Percentiles rank a stretch among this genome's conserved stretches.
phyloP scores from a whole-genome alignment of 2,797 vertebrate species.

The Coracias cyanogaster region DNA sequence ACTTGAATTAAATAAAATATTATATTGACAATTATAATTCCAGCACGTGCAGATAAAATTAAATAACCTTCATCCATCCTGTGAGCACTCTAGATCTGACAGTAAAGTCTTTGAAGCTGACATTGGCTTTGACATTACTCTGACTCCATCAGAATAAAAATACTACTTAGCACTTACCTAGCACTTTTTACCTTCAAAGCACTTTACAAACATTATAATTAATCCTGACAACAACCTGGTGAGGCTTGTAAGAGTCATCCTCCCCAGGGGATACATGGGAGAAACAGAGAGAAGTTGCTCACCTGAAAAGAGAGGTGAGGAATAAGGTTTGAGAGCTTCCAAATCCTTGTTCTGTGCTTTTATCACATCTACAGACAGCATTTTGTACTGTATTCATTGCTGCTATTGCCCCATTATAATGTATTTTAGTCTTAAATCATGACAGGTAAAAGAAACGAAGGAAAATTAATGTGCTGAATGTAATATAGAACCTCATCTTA shows the following conservation, averaged over 20 bases:
- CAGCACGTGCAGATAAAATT: background rate
- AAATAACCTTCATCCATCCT: constrained; percentile 15
- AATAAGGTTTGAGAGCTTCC: background rate
- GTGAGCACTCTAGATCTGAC: background rate
- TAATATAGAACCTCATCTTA: background rate
- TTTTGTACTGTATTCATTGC: background rate
- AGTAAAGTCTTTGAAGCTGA: constrained; percentile 54
- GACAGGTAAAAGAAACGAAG: background rate
- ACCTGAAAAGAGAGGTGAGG: background rate
- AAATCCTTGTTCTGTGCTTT: background rate
- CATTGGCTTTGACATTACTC: constrained; percentile 30
- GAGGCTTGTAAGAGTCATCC: background rate
- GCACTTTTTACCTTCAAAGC: constrained; percentile 64
- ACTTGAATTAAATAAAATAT: background rate
- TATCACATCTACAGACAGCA: background rate
- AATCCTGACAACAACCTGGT: constrained; percentile 55
- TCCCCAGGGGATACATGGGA: background rate
- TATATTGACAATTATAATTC: background rate
- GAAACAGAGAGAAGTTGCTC: constrained; percentile 11
- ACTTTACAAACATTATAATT: constrained; percentile 56
- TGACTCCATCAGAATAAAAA: constrained; percentile 47
- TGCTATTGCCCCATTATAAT: background rate
- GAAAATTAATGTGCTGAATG: background rate
- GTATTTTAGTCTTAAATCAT: background rate
- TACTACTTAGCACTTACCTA: constrained; percentile 47